Base-by-base conservation (phyloP, 2,797 vertebrate species). In the Eulemur coronatus region DNA sequence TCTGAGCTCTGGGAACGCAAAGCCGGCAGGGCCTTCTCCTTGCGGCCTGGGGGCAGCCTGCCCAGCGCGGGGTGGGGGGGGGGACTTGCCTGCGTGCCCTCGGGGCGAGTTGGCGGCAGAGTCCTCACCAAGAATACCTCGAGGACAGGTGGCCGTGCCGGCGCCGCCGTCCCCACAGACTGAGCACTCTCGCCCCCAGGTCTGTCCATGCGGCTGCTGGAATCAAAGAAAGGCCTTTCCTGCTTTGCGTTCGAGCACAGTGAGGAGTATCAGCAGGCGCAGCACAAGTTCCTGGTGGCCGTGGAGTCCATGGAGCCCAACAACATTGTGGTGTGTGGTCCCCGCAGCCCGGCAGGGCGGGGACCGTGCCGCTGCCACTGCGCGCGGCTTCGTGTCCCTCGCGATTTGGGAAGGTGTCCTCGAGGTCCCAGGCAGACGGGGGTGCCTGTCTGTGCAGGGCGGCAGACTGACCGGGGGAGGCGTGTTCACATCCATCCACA, bases 261-360 rank as follows among this genome's bases (percentile, higher is more conserved):
- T 26, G 99, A 99, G 4, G 99, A 99, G 88, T 99, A 99, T 98
- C 99, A 99, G 96, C 99, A 99, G 98, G 98, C 99, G 20, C 99
- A 99, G 98, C 99, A 99, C 98, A 99, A 99, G 98, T 99, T 99
- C 97, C 97, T 99, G 97, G 99, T 99, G 0, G 99, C 99, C 0
- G 99, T 99, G 10, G 99, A 99, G 97, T 99, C 99, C 65, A 99
- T 99, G 99, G 99, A 99, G 97, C 99, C 99, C 67, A 99, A 99
- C 98, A 99, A 99, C 97, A 99, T 99, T 20, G 99, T 99, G 99
- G 99, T 99, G 99, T 2, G 98, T 98, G 48, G 28, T 7, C 76
- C 28, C 28, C 2, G n/a, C 63, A 14, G 59, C 30, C 30, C 28
- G 35, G 8, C 12, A 5, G 24, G 84, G n/a, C 4, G 13, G 50